Base-by-base conservation (phyloP, 2,113 vertebrate species). In the Mesitornis unicolor region DNA sequence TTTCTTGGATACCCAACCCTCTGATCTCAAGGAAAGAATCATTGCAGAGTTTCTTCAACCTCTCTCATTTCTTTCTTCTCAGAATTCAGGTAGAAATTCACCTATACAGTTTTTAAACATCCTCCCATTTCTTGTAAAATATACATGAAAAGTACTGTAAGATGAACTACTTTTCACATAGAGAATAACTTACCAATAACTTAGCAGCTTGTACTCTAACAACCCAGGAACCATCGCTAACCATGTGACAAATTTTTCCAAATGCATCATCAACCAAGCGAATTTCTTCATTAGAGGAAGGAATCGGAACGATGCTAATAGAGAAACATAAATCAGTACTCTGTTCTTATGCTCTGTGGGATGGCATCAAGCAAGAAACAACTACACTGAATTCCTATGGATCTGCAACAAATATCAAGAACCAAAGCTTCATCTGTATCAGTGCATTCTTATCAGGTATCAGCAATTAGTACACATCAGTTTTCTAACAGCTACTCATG, bases 161-260 rank as follows among this genome's bases (percentile, higher is more conserved):
- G 9, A 50, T 0, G 8, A 87, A 33, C 5, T 45, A 21, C n/a
- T 18, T 51, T 18, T 53, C 19, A 68, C n/a, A 17, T 1, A 65
- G 33, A 60, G 50, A 81, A 79, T 35, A 67, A 76, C 99, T 98
- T 95, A 99, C 99, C 99, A 99, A 91, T 5, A 99, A 98, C 89
- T 99, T 99, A 6, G 99, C 97, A 10, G 99, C 99, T 96, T 99
- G 99, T 59, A 99, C 99, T 76, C 99, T 98, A 64, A 99, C 99
- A 56, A 99, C 98, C 99, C 99, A 99, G 80, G 99, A 99, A 16
- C 99, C 99, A 45, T 99, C 99, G 17, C 99, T 99, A 96, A 99
- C 99, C 99, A 99, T 99, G 95, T 99, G 99, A 90, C 99, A 99
- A 88, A 99, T 99, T 97, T 99, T 99, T 59, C 99, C 99, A 78